Percentiles rank a stretch among this genome's conserved stretches.
Conservation (phyloP, 2,888 invertebrate genomes). For the Callinectes sapidus region DNA sequence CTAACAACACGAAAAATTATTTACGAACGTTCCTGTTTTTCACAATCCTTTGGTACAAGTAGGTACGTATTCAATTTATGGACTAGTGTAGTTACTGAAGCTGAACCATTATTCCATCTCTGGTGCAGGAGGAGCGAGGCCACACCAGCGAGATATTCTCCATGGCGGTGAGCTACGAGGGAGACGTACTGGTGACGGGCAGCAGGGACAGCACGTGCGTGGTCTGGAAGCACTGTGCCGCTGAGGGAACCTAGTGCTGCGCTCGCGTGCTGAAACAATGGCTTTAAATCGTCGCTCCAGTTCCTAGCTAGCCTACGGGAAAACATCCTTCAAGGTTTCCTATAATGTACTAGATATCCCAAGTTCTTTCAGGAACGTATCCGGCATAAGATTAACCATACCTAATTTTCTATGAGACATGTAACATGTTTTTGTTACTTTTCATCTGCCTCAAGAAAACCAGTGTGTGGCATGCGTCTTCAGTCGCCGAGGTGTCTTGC, state of each 20-base stretch:
- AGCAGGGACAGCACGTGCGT: constrained; percentile 89
- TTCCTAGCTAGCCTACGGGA: too few relatives aligned
- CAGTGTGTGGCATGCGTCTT: background rate
- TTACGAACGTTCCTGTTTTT: background rate
- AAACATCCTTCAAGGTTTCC: too few relatives aligned
- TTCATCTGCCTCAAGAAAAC: background rate
- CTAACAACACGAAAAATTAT: too few relatives aligned
- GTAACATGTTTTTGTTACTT: background rate
- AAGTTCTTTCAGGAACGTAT: too few relatives aligned
- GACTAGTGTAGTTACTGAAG: background rate
- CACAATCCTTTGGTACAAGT: background rate
- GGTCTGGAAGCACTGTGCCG: constrained; percentile 79
- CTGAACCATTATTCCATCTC: background rate
- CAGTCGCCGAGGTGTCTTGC: too few relatives aligned
- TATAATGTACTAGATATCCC: too few relatives aligned
- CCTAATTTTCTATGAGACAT: background rate
- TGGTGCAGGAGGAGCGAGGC: constrained; percentile 77
- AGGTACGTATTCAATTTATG: background rate
- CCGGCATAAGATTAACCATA: too few relatives aligned
- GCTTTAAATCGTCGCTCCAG: background rate
- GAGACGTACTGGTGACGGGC: constrained; percentile 86
- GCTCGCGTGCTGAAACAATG: background rate
- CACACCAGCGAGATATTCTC: constrained; percentile 89
- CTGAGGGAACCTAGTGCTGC: background rate
- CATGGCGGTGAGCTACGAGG: constrained; percentile 81